A percentile compares a stretch with the other conserved stretches of the same genome.
Conservation (phyloP, 2,797 vertebrate genomes). For the Danio jaintianensis region DNA sequence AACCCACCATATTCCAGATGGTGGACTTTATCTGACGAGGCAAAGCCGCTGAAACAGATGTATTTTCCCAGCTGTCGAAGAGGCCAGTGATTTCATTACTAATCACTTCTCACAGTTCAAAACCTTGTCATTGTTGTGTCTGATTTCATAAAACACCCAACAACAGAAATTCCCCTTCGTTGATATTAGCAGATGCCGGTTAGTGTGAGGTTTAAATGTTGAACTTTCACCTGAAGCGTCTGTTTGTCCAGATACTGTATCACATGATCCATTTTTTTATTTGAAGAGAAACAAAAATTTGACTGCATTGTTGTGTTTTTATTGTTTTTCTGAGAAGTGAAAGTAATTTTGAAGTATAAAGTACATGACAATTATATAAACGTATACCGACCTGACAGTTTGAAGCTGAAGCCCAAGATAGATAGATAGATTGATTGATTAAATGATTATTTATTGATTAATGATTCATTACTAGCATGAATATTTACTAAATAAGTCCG, state of each 20-base stretch:
- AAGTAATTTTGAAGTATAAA: not conserved
- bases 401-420: too few species aligned
- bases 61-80: conserved; percentile 68
- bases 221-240: not conserved
- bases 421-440: too few species aligned
- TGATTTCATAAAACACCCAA: conserved; percentile 27
- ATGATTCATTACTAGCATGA: too few species aligned
- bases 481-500: too few species aligned
- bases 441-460: too few species aligned
- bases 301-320: not conserved
- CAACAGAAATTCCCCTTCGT: not conserved
- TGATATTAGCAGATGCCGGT: conserved; percentile 1
- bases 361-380: too few species aligned
- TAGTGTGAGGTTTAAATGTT: not conserved
- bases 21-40: conserved; percentile 58
- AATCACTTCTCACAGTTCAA: conserved; percentile 31
- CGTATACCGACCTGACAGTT: too few species aligned
- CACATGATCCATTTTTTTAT: not conserved
- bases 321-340: not conserved
- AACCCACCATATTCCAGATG: conserved; percentile 66
- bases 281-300: not conserved
- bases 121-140: conserved; percentile 1
- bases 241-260: not conserved
- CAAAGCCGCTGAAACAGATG: conserved; percentile 59
- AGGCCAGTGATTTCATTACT: conserved; percentile 18